Base-by-base conservation (phyloP, 2,888 invertebrate genomes). In the Perdita meconis region DNA sequence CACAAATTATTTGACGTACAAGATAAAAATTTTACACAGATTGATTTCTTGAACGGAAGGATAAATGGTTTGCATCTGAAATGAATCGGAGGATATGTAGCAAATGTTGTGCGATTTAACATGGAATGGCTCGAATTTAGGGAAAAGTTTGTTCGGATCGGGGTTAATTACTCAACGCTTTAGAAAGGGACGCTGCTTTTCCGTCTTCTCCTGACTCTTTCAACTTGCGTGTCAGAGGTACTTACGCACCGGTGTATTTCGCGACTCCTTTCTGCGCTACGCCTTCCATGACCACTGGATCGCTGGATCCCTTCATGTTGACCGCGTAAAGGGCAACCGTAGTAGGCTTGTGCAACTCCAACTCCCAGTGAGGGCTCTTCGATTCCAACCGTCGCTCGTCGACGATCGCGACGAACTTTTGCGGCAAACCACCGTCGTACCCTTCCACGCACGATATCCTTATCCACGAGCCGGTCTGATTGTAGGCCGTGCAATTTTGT, bases 381-480 rank as follows among this genome's bases (percentile, higher is more conserved):
- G 92, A 91, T 76, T 91, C 92, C 80, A 89, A 82, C 26, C 89
- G 88, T 56, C 85, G 89, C 60, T 92, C 86, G 81, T 89, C 89
- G 64, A 89, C 88, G 47, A 89, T 86, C n/a, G 92, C 92, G 79
- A 97, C 94, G 93, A 97, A 97, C 88, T 95, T 95, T 93, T 97
- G 97, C 1, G 97, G 97, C 63, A 97, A 93, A 2, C 97, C 97
- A 44, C 97, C 97, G 89, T 97, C 97, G 92, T 97, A 97, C 88
- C 97, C 96, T 93, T 97, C 97, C 68, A 96, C 95, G 92, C 98
- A 98, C 85, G 97, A 97, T 83, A 98, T 96, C 92, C 96, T 96
- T 79, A 98, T 92, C 3, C 97, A 96, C 90, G 97, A 97, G 83
- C 95, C 95, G 81, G 97, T 97, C 91, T 97, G 97, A 93, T 98